phyloP scores from a whole-genome alignment of 2,888 invertebrate genomes.

The Leptinotarsa haldemani region DNA sequence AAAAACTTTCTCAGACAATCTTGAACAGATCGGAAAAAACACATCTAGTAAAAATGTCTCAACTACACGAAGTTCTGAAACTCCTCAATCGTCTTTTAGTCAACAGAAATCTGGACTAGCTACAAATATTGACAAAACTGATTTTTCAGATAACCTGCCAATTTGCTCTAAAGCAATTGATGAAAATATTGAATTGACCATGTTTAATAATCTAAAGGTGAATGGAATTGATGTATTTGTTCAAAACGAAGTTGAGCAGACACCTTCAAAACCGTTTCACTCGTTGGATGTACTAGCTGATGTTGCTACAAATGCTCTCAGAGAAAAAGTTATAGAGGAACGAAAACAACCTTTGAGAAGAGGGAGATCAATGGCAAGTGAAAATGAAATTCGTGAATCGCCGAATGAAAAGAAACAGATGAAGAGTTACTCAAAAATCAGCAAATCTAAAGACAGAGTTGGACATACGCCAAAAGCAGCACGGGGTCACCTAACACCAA shows the following conservation, averaged over 20 bases:
- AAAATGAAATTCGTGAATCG: neutral
- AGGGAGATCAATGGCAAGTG: neutral
- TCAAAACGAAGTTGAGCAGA: neutral
- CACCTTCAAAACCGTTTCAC: neutral
- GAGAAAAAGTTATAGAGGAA: constrained; percentile 10
- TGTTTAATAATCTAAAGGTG: neutral
- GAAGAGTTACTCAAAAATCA: neutral
- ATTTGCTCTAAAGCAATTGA: neutral
- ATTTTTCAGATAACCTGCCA: neutral
- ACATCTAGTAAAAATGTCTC: neutral
- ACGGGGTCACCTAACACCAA: neutral
- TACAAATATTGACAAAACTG: neutral
- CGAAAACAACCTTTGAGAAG: neutral
- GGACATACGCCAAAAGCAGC: neutral
- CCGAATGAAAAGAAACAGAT: neutral
- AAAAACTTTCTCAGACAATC: neutral
- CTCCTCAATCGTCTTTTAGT: neutral
- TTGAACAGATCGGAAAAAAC: neutral
- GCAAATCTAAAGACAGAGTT: neutral
- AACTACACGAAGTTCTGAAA: neutral
- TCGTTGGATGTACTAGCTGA: constrained; percentile 3
- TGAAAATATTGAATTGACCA: neutral
- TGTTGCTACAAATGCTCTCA: neutral
- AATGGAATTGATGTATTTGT: neutral
- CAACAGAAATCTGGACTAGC: neutral